phyloP scores from a whole-genome alignment of 2,888 invertebrate genomes.

The Aspidiotus destructor region DNA sequence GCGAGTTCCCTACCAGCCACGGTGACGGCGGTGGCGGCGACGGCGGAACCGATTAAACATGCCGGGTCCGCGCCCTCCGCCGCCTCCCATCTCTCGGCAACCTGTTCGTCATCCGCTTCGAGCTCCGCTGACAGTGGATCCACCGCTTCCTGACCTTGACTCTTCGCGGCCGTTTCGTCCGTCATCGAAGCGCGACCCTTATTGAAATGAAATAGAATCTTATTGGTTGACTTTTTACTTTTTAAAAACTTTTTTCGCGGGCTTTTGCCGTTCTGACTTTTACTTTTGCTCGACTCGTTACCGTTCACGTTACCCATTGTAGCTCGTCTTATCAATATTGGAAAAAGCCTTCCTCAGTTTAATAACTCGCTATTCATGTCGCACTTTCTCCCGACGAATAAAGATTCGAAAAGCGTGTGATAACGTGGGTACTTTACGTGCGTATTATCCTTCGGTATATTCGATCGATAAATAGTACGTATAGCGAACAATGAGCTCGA shows the following conservation, averaged over 20 bases:
- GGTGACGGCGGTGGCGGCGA: no score
- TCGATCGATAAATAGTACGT: no score
- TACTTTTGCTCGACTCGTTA: background rate
- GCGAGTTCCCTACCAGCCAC: constrained; percentile 11
- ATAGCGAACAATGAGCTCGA: no score
- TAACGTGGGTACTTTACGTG: no score
- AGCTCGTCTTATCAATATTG: background rate
- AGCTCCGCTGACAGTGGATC: constrained; percentile 16
- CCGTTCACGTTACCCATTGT: constrained; percentile 21
- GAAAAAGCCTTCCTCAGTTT: no score
- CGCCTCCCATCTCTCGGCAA: constrained; percentile 11
- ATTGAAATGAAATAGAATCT: constrained; percentile 11
- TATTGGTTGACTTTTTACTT: constrained; percentile 8
- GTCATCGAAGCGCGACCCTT: constrained; percentile 18
- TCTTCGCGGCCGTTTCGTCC: constrained; percentile 4
- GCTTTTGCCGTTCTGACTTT: constrained; percentile 5
- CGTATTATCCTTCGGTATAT: no score
- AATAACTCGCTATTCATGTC: no score
- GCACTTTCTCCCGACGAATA: no score
- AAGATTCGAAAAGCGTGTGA: no score
- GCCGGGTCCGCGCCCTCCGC: constrained; percentile 8
- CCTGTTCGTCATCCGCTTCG: constrained; percentile 16
- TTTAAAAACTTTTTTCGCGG: constrained; percentile 21
- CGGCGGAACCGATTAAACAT: constrained; percentile 5
- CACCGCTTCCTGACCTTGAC: constrained; percentile 15